phyloP scores from a whole-genome alignment of 2,797 vertebrate genomes.

The Chrosomus eos region DNA sequence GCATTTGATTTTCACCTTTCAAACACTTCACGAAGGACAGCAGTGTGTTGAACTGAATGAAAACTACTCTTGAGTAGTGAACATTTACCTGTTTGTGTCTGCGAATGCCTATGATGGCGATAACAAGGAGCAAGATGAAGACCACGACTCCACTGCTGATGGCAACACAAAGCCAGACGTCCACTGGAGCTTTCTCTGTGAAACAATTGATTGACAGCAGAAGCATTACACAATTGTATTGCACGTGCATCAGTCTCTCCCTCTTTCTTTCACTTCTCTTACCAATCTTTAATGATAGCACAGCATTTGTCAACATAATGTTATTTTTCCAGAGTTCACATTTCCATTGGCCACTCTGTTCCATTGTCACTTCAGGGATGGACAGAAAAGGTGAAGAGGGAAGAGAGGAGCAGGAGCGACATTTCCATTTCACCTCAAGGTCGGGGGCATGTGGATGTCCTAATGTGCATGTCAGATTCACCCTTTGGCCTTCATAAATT shows the following conservation, averaged over 20 bases:
- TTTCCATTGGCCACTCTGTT: constrained; percentile 64
- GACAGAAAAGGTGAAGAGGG: background rate
- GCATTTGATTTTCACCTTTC: background rate
- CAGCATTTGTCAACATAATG: constrained; percentile 49
- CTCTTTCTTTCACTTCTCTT: constrained; percentile 53
- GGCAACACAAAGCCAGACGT: constrained; percentile 70
- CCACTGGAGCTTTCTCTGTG: constrained; percentile 64
- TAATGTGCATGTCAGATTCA: constrained; percentile 72
- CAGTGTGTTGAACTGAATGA: background rate
- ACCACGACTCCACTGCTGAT: constrained; percentile 63
- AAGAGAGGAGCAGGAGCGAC: background rate
- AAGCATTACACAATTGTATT: background rate
- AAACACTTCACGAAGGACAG: background rate
- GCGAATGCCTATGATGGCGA: constrained; percentile 62
- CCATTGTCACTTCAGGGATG: constrained; percentile 50
- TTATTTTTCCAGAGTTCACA: constrained; percentile 64
- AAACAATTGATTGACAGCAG: constrained; percentile 33
- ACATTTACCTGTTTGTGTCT: constrained; percentile 68
- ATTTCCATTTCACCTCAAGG: constrained; percentile 64
- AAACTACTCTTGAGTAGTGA: background rate
- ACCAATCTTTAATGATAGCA: constrained; percentile 71
- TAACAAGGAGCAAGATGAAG: constrained; percentile 67
- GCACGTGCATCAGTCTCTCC: background rate
- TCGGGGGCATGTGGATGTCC: constrained; percentile 47
- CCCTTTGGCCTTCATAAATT: constrained; percentile 60